Base-by-base conservation (phyloP, 2,113 vertebrate genomes). In the Microcebus ravelobensis region DNA sequence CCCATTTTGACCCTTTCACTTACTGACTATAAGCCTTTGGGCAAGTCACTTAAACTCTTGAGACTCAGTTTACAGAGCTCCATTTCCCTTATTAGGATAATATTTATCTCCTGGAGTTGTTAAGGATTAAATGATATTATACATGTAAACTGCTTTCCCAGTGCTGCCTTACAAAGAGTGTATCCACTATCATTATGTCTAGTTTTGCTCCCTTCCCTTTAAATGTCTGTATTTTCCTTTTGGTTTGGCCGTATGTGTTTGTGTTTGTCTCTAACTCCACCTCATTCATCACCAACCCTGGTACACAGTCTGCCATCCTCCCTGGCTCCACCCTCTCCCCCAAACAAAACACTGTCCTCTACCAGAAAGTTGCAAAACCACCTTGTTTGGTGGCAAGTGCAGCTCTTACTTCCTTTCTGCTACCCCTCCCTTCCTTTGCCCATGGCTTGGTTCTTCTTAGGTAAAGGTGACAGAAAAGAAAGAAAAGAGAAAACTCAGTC, bases 351-450 rank as follows among this genome's bases (percentile, higher is more conserved):
- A 91, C 29, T 20, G 45, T 87, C 29, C 39, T 91, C 65, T 57
- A 87, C 80, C 87, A 87, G 82, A 94, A 94, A 94, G 87, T 97
- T 97, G 82, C 97, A 97, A 97, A 97, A 97, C 90, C 77, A 92
- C 94, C 85, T 92, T 34, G 70, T 91, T 92, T 57, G 83, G 93
- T 55, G 63, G 48, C 83, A 67, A 93, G 57, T 20, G 39, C 48
- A 84, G 91, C 77, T 90, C 95, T 96, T 63, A 95, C 96, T 98
- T 97, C 98, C 95, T 92, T 95, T 94, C 82, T 87, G 52, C 68
- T 63, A 80, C 91, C 31, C 93, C 93, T 96, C 95, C 95, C 95
- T 97, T 95, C 96, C 95, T 97, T 48, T 89, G 86, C 18, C 27
- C 8, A 39, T 39, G 57, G 52, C 5, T 31, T n/a, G 48, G 27